Evolutionary conservation across 1,140 invertebrate genomes (phyloP), one percentile per base, ranked within the genome.

Genomic region (Papilio polyxenes): DNA sequence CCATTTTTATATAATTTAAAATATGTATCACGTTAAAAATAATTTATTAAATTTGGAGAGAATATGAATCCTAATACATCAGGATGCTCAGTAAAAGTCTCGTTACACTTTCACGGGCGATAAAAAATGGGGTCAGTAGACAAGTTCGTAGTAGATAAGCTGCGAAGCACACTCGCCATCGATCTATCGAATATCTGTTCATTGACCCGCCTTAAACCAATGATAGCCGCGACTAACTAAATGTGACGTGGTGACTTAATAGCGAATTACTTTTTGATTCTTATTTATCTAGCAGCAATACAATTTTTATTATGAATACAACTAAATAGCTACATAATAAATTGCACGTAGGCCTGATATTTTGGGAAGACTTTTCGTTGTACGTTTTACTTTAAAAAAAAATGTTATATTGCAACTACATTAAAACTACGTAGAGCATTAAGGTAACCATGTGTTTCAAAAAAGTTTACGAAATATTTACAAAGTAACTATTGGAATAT

Each of bases 61-160:
- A 17, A 37, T 72, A 72, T 72, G 31, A 37, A 37, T 31, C 23
- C 23, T 7, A 72, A 72, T 72, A 23, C 65, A 11, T 40, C 31
- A 72, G 62, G 65, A 72, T 5, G 37, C 37, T 11, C 11, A 31
- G 65, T 72, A 72, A 72, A 72, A 72, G 65, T 72, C 23, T 72
- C 13, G 31, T 72, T 72, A 65, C 23, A 72, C 65, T 72, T 72
- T 72, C 65, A 72, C 65, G 65, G 65, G 65, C 65, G 65, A 72
- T 72, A 72, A 72, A 72, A 72, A 72, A 72, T 40, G 65, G 65
- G 65, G 65, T 72, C 65, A 72, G 65, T 72, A 72, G 65, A 72
- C 23, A 72, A 72, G 65, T 72, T 72, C 8, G 65, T 9, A 7
- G 59, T 37, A 72, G 65, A 72, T 72, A 72, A 65, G 65, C 23